Evolutionary conservation across 2,797 vertebrate species (phyloP), one percentile per base, ranked within the genome.

Genomic region (Phrynocephalus guinanensis): DNA sequence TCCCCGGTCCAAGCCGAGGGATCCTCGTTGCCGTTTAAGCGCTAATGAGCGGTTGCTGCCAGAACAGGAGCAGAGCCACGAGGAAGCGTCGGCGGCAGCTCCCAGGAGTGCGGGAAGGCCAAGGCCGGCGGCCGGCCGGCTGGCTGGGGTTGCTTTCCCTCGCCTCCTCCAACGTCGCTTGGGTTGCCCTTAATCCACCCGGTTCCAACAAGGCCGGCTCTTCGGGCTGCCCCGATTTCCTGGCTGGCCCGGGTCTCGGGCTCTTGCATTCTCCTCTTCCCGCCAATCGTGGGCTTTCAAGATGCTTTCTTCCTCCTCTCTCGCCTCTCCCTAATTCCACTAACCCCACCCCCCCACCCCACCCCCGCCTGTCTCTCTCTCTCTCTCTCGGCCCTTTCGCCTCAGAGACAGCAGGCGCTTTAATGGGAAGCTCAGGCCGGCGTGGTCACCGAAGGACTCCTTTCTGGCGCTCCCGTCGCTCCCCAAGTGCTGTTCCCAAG

Each of bases 211-310:
- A 20, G 50, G 2, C 28, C 82, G 81, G n/a, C 68, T 48, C 68
- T 44, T 26, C 56, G 33, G 50, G 44, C 20, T 83, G 33, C 9
- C 22, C 22, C 26, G 82, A 87, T 87, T 91, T 89, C 90, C 85
- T 91, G 88, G 33, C 28, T 16, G 76, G 38, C 7, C 24, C 38
- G 76, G 73, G 24, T 30, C 20, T 16, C 60, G 1, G 13, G 78
- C 11, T 33, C 3, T 30, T 10, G 22, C 11, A 1, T 66, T 24
- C 5, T 5, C 16, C 13, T 18, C 5, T 18, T 18, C 26, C 30
- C 30, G 84, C 24, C 73, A 67, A 28, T 82, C 1, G 3, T 48
- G 2, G 3, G 38, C 60, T 13, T 28, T n/a, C 79, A 15, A 22
- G 22, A 30, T 10, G 20, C 4, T 13, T 38, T 18, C 24, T n/a